Evolutionary conservation across 2,113 vertebrate species (phyloP).

Genomic region (Eidolon helvum): DNA sequence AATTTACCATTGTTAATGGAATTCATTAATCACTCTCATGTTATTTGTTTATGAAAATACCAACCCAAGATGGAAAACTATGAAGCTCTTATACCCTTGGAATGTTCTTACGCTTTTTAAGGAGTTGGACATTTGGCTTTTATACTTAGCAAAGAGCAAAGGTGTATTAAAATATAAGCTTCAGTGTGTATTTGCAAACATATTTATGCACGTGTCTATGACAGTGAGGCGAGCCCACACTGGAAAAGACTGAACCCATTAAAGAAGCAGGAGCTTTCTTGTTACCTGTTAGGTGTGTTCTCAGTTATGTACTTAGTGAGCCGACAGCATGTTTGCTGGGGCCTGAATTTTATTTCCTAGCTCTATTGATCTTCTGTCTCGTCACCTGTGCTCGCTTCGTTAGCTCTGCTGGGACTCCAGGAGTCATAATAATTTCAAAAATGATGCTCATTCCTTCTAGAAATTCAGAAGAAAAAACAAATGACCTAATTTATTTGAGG

Average conservation of each 20-base stretch:
- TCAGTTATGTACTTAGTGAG: fast-evolving
- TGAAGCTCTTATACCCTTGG: neutral
- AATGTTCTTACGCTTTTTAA: neutral
- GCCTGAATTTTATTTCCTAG: no score
- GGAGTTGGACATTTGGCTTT: neutral
- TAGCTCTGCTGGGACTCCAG: neutral
- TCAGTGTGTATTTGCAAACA: neutral
- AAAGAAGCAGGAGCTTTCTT: fast-evolving
- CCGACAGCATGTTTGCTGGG: fast-evolving
- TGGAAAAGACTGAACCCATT: fast-evolving
- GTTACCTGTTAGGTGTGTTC: fast-evolving
- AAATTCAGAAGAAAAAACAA: neutral
- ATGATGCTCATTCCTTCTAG: neutral
- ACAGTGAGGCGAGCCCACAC: fast-evolving
- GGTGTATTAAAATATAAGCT: neutral
- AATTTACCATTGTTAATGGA: constrained; percentile 52
- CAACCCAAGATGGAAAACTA: neutral
- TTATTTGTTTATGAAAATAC: constrained; percentile 41
- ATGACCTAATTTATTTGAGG: neutral
- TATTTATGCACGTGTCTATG: neutral
- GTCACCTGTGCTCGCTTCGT: neutral
- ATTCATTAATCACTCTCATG: constrained; percentile 44
- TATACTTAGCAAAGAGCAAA: neutral
- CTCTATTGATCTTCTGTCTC: neutral
- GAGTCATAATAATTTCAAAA: neutral